Conservation (phyloP, 2,888 invertebrate species). For the Itoplectis maculator region DNA sequence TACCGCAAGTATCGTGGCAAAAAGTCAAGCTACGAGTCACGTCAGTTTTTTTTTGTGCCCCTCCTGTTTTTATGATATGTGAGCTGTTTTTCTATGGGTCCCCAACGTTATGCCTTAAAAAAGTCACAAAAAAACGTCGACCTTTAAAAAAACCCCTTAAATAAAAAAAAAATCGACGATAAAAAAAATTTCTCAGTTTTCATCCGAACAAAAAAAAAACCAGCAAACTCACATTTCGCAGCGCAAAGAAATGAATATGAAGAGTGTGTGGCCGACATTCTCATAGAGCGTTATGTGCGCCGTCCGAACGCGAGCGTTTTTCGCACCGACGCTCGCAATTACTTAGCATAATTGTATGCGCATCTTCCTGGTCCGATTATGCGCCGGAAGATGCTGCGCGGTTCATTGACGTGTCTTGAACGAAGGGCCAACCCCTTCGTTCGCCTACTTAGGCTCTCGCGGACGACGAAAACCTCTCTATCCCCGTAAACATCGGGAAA, state of each 20-base stretch:
- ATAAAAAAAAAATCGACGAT: too few species aligned
- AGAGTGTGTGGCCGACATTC: background rate
- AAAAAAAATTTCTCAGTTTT: too few species aligned
- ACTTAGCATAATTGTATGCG: conserved; percentile 63
- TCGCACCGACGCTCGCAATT: conserved; percentile 46
- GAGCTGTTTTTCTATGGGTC: too few species aligned
- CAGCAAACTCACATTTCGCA: too few species aligned
- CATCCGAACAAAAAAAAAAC: too few species aligned
- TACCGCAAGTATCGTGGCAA: too few species aligned
- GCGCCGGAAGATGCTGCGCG: conserved; percentile 15
- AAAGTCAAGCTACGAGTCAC: too few species aligned
- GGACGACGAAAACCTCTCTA: conserved; percentile 63
- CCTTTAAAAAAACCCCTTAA: too few species aligned
- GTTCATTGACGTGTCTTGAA: conserved; percentile 29
- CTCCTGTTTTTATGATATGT: too few species aligned
- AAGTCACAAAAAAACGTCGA: too few species aligned
- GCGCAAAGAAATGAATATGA: background rate
- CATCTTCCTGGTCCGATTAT: conserved; percentile 48
- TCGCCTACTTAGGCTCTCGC: conserved; percentile 13
- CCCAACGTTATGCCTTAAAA: too few species aligned
- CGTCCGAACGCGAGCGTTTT: conserved; percentile 11
- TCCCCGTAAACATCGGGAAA: conserved; percentile 67
- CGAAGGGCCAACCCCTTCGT: conserved; percentile 23
- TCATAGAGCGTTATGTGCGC: background rate
- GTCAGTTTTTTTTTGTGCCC: too few species aligned